Conservation (phyloP, 2,888 invertebrate genomes). For the Elgonia sp. region DNA sequence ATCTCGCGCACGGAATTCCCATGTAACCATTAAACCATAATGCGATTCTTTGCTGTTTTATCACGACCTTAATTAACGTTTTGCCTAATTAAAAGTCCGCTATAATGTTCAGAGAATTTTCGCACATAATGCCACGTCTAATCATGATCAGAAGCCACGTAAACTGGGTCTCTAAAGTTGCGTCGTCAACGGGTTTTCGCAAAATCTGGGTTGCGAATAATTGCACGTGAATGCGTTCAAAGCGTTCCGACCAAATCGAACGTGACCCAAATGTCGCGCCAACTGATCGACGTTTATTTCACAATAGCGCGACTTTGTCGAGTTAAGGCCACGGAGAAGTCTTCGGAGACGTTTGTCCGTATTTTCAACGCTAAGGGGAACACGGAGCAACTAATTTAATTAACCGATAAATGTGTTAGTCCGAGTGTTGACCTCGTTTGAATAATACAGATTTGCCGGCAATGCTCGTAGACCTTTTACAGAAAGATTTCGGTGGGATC, state of each 20-base stretch:
- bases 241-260: conserved; percentile 17
- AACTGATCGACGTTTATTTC: conserved; percentile 61
- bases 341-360: conserved; percentile 27
- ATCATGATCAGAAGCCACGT: conserved; percentile 40
- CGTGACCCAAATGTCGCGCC: conserved; percentile 52
- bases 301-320: conserved; percentile 47
- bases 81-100: conserved; percentile 55
- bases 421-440: conserved; percentile 63
- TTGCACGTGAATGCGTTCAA: conserved; percentile 20
- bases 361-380: conserved; percentile 35
- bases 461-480: conserved; percentile 42
- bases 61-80: conserved; percentile 65
- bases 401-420: conserved; percentile 46
- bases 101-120: conserved; percentile 38
- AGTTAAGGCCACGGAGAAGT: conserved; percentile 44
- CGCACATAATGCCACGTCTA: conserved; percentile 41
- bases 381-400: conserved; percentile 63
- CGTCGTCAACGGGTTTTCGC: conserved; percentile 23
- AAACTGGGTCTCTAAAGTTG: conserved; percentile 41
- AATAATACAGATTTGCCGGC: conserved; percentile 52
- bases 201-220: conserved; percentile 42
- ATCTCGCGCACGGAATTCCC: conserved; percentile 43
- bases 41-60: conserved; percentile 56
- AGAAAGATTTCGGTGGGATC: conserved; percentile 45
- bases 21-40: conserved; percentile 64